Base-by-base conservation (phyloP, 1,140 invertebrate species). In the Hydropsyche tenuis region DNA sequence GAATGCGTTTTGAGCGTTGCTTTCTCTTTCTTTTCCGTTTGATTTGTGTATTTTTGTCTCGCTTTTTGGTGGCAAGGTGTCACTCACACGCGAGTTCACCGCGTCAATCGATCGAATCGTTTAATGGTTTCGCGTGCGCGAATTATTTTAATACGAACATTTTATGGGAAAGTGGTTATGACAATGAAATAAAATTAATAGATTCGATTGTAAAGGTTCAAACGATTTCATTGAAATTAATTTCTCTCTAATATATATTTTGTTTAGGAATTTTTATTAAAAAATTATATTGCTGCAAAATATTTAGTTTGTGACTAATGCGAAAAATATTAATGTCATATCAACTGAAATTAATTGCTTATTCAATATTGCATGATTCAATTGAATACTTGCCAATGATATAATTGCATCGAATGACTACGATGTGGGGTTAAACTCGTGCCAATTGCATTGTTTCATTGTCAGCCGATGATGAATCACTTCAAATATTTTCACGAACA, bases 1-100 rank as follows among this genome's bases (percentile, higher is more conserved):
- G 74, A 75, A 75, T 43, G 20, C n/a, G 51, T 37, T 53, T 46
- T 20, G 14, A 18, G n/a, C 45, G 46, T 48, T 60, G 42, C 18
- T 45, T 12, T 45, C 45, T 63, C 48, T 60, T 53, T 37, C 63
- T 62, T 5, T 25, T 11, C 12, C n/a, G 45, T 23, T 6, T 3
- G 30, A 5, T 27, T 30, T 37, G 2, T 25, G 1, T 66, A 66
- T 16, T 7, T 23, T 1, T 45, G 66, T 53, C 23, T 27, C 27
- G 66, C 45, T 69, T 9, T 37, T 20, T 69, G 16, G 18, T 23
- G 1, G 2, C 14, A 25, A 42, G 66, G 51, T 70, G 22, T 70
- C 48, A 6, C 46, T 56, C 22, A 56, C 68, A 56, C 68, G 27
- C 25, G 68, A 70, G n/a, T 70, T 70, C n/a, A 56, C 25, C 30